phyloP scores from a whole-genome alignment of 2,888 invertebrate genomes.

The Lathronympha strigana region DNA sequence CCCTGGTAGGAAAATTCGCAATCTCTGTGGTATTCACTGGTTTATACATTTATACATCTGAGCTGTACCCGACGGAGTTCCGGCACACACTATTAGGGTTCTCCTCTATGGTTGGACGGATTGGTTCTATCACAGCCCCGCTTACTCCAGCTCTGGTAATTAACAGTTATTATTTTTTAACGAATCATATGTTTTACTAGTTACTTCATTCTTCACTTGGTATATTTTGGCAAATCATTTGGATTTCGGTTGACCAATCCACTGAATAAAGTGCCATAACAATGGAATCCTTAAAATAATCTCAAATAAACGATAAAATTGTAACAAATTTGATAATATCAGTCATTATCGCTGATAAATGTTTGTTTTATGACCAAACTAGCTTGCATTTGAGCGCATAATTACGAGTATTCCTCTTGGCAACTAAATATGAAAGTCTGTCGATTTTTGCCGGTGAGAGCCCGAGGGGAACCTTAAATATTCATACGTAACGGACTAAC shows the following conservation, averaged over 20 bases:
- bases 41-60: constrained; percentile 87
- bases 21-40: constrained; percentile 87
- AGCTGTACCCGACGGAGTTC: constrained; percentile 88
- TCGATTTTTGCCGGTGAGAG: too few relatives aligned
- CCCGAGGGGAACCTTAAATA: too few relatives aligned
- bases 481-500: too few relatives aligned
- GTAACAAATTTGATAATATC: background rate
- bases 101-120: constrained; percentile 88
- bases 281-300: too few relatives aligned
- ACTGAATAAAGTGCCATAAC: too few relatives aligned
- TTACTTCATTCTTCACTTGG: too few relatives aligned
- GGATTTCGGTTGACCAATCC: too few relatives aligned
- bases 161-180: too few relatives aligned
- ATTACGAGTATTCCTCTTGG: too few relatives aligned
- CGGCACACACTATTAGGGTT: constrained; percentile 87
- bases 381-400: background rate
- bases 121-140: constrained; percentile 89
- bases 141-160: constrained; percentile 86
- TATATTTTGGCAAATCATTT: too few relatives aligned
- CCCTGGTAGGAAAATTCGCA: constrained; percentile 86
- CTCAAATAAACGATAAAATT: too few relatives aligned
- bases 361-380: background rate
- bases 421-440: background rate
- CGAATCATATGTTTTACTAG: too few relatives aligned
- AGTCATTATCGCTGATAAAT: background rate